Evolutionary conservation across 2,113 vertebrate genomes (phyloP), one percentile per base, ranked within the genome.

Genomic region (Galeopterus variegatus): DNA sequence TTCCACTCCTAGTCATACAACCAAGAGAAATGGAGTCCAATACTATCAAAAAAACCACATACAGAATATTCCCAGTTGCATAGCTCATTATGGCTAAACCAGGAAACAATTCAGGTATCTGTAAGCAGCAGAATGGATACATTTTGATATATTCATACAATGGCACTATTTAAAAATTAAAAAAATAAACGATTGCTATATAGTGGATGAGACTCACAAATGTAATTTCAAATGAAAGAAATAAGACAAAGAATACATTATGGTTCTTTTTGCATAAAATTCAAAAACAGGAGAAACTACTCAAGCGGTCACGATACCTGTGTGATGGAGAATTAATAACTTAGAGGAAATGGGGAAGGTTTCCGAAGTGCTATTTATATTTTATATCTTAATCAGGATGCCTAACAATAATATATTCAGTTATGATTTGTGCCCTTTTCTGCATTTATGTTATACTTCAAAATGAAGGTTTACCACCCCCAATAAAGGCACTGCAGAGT

Each of bases 181-280:
- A 90, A 90, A 65, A 72, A 28, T 50, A 28, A 96, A 93, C 33
- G 69, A 19, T n/a, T 73, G 48, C 19, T 73, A 31, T 64, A 69
- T 17, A 81, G 83, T 28, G 18, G 17, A 88, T 26, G 33, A 84
- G 45, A 88, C 23, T 89, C 56, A 92, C 10, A 69, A 50, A 81
- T 70, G 67, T 31, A 54, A 83, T 60, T 81, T 64, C n/a, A 23
- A 95, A 69, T 70, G 56, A 13, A 81, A 95, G 56, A 92, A 96
- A 83, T 9, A 50, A 77, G 26, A 62, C 28, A 50, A 79, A 79
- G 41, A 5, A 77, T 21, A 58, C 7, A 81, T n/a, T 36, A 11
- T 36, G 24, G 65, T 81, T 72, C 33, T 73, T 69, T 31, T 84
- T 85, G 60, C 26, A n/a, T 89, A 91, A 85, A 77, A 90, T 21